Percentiles rank a stretch among this genome's conserved stretches.
Conservation (phyloP, 2,797 vertebrate genomes). For the Oophaga sylvatica region DNA sequence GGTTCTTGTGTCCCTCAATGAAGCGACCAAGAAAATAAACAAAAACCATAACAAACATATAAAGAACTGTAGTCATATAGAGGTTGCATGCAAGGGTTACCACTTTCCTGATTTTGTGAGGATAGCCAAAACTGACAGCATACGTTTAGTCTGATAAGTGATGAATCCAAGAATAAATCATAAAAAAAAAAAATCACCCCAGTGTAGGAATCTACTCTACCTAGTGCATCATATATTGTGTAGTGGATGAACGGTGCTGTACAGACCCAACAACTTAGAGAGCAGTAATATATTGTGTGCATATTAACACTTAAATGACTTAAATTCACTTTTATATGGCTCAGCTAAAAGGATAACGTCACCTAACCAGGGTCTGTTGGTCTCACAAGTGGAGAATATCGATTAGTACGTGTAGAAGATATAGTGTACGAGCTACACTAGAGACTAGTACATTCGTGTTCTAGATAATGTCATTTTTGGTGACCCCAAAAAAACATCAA, state of each 20-base stretch:
- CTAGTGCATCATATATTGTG: conserved; percentile 8
- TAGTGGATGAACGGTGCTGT: not conserved
- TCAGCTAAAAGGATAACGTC: not conserved
- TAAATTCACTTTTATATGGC: not conserved
- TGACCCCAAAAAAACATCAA: not conserved
- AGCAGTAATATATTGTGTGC: not conserved
- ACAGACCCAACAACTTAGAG: not conserved
- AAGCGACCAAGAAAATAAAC: too few relatives aligned
- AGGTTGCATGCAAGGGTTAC: not conserved
- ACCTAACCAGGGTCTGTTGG: not conserved
- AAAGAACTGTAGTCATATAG: not conserved
- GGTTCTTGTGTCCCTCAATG: too few relatives aligned
- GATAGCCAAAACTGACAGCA: not conserved
- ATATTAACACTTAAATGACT: not conserved
- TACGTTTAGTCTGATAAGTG: not conserved
- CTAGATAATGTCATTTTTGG: conserved; percentile 5
- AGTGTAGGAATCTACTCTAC: not conserved
- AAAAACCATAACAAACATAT: not conserved
- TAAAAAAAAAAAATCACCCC: conserved; percentile 9
- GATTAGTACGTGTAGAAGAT: not conserved
- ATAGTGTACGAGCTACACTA: not conserved
- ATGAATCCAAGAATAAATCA: not conserved
- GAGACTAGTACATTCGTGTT: conserved; percentile 17
- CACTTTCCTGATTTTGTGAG: not conserved
- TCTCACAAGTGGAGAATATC: not conserved